phyloP scores from a whole-genome alignment of 2,113 vertebrate species.

The Craseonycteris thonglongyai region DNA sequence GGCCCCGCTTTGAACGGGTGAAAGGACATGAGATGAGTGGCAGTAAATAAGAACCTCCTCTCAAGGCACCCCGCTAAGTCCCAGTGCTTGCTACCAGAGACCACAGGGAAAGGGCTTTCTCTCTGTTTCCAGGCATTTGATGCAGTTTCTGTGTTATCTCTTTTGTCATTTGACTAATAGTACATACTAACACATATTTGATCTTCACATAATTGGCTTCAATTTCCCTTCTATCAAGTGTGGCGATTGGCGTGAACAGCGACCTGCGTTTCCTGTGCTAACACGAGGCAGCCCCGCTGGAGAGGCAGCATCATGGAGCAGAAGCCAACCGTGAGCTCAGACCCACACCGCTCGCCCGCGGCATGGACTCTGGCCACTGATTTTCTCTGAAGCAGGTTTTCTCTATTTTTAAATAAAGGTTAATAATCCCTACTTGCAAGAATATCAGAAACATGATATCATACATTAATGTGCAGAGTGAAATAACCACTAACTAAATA shows the following conservation, averaged over 20 bases:
- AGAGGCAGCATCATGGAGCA: not conserved
- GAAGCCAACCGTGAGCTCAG: no score
- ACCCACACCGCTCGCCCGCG: not conserved
- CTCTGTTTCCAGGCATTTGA: not conserved
- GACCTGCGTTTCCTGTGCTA: not conserved
- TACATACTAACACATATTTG: not conserved
- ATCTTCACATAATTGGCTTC: not conserved
- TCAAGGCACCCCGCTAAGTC: not conserved
- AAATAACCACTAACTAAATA: not conserved
- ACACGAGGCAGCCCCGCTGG: no score
- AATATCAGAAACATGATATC: not conserved
- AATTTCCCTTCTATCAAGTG: not conserved
- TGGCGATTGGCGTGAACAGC: not conserved
- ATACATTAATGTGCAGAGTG: not conserved
- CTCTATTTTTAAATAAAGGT: not conserved
- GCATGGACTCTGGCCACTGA: not conserved
- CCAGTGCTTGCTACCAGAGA: not conserved
- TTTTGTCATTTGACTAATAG: not conserved
- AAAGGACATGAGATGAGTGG: not conserved
- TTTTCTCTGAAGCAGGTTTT: not conserved
- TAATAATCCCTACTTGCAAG: not conserved
- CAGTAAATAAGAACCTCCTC: not conserved
- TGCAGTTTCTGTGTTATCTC: not conserved
- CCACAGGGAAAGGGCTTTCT: not conserved
- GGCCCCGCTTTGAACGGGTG: not conserved